A percentile compares a stretch with the other conserved stretches of the same genome.
These are phyloP conservation scores for Lagocephalus sceleratus DNA, from an alignment of 2,797 vertebrate genomes.

Conservation along the genomic window DNA sequence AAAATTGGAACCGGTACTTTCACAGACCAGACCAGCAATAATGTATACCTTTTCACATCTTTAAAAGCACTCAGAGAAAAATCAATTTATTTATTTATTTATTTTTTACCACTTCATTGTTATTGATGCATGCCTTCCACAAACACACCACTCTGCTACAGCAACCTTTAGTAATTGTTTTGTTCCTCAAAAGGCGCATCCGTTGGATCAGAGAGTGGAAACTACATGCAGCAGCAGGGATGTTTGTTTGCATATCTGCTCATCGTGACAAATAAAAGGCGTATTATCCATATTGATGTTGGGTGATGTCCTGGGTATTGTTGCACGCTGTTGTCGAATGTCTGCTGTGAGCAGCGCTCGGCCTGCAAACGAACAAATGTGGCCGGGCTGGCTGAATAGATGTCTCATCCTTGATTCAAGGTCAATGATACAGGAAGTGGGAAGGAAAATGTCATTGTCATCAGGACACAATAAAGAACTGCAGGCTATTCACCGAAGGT, in stretches of 20 bases:
- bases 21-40: neutral
- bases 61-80: constrained; percentile 14
- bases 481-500: constrained; percentile 10
- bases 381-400: constrained; percentile 23
- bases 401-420: constrained; percentile 18
- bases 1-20: neutral
- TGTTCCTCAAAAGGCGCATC: constrained; percentile 3
- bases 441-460: constrained; percentile 35
- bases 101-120: constrained; percentile 15
- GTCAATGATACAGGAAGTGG: constrained; percentile 29
- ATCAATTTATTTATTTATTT: constrained; percentile 18
- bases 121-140: constrained; percentile 16
- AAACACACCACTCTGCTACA: constrained; percentile 10
- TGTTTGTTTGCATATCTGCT: constrained; percentile 26
- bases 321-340: constrained; percentile 26
- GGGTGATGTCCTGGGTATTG: constrained; percentile 18
- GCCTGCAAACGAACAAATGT: constrained; percentile 13
- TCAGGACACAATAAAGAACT: constrained; percentile 24
- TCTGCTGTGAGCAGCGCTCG: constrained; percentile 26
- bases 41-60: constrained; percentile 15
- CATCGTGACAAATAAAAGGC: constrained; percentile 3
- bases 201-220: constrained; percentile 6
- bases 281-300: constrained; percentile 21
- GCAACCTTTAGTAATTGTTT: constrained; percentile 24
- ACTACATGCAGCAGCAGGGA: constrained; percentile 9